These are phyloP conservation scores for Nephrocerus scutellatus DNA, from an alignment of 2,888 invertebrate genomes.

Conservation along the genomic window DNA sequence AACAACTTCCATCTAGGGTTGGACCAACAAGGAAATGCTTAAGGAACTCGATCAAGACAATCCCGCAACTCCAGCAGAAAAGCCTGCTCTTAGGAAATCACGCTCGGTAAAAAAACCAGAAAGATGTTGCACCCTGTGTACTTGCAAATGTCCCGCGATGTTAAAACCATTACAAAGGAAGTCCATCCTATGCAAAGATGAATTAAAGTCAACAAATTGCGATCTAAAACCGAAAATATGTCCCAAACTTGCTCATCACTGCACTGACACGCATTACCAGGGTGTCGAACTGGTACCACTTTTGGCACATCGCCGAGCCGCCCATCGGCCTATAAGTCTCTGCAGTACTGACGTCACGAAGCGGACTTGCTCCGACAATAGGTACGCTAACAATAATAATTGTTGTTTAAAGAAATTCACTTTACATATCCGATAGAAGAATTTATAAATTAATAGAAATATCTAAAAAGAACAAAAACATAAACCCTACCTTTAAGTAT, in stretches of 20 bases:
- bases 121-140: conserved; percentile 41
- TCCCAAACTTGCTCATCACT: conserved; percentile 27
- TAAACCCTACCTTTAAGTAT: too few species aligned
- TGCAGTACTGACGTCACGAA: conserved; percentile 53
- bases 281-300: conserved; percentile 73
- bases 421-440: conserved; percentile 41
- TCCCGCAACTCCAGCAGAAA: conserved; percentile 41
- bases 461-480: conserved; percentile 9
- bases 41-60: conserved; percentile 46
- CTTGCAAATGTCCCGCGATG: conserved; percentile 38
- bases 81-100: conserved; percentile 38
- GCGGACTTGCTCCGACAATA: conserved; percentile 43
- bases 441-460: conserved; percentile 5
- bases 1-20: conserved; percentile 39
- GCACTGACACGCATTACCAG: conserved; percentile 1
- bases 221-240: conserved; percentile 30
- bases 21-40: conserved; percentile 47
- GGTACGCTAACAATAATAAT: conserved; percentile 40
- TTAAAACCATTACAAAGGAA: conserved; percentile 12
- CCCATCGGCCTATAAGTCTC: conserved; percentile 51
- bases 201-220: conserved; percentile 18
- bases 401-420: conserved; percentile 48
- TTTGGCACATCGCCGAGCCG: conserved; percentile 59
- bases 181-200: background rate
- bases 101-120: conserved; percentile 30